Evolutionary conservation across 92 coral and sea anemone genomes (phyloP), one percentile per base, ranked within the genome.

Genomic region (Pocillopora grandis): DNA sequence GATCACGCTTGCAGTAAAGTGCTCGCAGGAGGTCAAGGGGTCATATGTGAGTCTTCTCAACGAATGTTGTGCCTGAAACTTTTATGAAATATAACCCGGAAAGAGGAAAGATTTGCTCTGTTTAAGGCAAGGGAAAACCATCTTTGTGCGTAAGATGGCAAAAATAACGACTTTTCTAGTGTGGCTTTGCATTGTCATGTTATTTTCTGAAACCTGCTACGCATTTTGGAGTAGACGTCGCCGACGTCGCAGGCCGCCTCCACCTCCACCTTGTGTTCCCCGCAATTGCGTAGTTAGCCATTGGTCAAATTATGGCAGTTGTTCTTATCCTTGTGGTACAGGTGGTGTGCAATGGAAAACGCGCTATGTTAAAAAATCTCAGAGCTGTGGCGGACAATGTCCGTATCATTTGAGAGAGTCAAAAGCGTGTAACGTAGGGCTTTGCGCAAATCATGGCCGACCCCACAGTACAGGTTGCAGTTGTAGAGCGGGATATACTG

Each of bases 291-390:
- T 62, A 10, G 92, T 88, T 15, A 20, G 81, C 15, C 2, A 18
- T 1, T 95, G 96, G 96, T 15, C 89, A 10, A 36, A 58, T 13
- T 92, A 87, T 87, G 58, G 89, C 20, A 61, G 68, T 48, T 92
- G 95, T 84, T 72, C 88, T 0, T 83, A 85, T 68, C 72, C 81
- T 76, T 92, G 95, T 77, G 95, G 93, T 1, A 86, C 71, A 21
- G 86, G 92, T 36, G 93, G 95, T 9, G 85, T 72, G 0, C 78
- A 72, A 35, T 72, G 35, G 19, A 77, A 94, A 23, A 73, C 90
- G 10, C 84, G 96, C 37, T 62, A 12, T 18, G 33, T 10, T 21
- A 2, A 14, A 8, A 84, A 71, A 36, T 5, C 36, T 1, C 15
- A 66, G 71, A 66, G 61, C 37, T n/a, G 9, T 11, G 23, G 92